Percentiles rank a stretch among this genome's conserved stretches.
Evolutionary conservation across 2,888 invertebrate species (phyloP).

Genomic region (Chalcis sispes): DNA sequence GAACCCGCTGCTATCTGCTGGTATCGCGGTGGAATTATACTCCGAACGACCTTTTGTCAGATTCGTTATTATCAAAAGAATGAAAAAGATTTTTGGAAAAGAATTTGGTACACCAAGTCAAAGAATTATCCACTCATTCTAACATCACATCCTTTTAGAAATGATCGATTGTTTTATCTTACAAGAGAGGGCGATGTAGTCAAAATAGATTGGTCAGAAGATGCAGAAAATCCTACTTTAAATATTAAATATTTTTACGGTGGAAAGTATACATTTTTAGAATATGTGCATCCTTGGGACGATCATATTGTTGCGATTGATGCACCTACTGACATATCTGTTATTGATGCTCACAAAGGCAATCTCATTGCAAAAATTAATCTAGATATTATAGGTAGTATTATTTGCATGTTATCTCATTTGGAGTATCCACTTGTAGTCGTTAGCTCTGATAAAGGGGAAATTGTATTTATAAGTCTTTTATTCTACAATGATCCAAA

Average conservation of each 20-base stretch:
- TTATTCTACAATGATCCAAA: constrained; percentile 60
- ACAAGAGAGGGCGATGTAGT: constrained; percentile 68
- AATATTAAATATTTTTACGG: constrained; percentile 61
- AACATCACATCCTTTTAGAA: constrained; percentile 61
- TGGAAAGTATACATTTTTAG: constrained; percentile 61
- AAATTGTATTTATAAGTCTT: constrained; percentile 64
- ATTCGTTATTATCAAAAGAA: constrained; percentile 66
- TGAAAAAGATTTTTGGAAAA: constrained; percentile 62
- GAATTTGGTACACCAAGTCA: constrained; percentile 64
- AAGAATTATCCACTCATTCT: constrained; percentile 62
- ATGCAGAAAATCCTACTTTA: constrained; percentile 43
- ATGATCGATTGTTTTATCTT: constrained; percentile 65
- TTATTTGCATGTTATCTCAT: constrained; percentile 64
- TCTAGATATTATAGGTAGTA: constrained; percentile 59
- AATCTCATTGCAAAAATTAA: constrained; percentile 59
- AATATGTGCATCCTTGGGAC: constrained; percentile 70
- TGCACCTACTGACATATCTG: constrained; percentile 58
- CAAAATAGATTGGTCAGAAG: constrained; percentile 61
- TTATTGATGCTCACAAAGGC: constrained; percentile 66
- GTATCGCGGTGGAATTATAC: constrained; percentile 67
- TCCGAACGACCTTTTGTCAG: constrained; percentile 70
- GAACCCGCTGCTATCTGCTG: constrained; percentile 66
- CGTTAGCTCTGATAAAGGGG: constrained; percentile 64
- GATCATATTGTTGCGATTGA: constrained; percentile 65
- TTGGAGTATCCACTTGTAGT: constrained; percentile 66